A percentile compares a stretch with the other conserved stretches of the same genome.
Evolutionary conservation across 2,113 vertebrate species (phyloP).

Genomic region (Ceuthmochares aereus): DNA sequence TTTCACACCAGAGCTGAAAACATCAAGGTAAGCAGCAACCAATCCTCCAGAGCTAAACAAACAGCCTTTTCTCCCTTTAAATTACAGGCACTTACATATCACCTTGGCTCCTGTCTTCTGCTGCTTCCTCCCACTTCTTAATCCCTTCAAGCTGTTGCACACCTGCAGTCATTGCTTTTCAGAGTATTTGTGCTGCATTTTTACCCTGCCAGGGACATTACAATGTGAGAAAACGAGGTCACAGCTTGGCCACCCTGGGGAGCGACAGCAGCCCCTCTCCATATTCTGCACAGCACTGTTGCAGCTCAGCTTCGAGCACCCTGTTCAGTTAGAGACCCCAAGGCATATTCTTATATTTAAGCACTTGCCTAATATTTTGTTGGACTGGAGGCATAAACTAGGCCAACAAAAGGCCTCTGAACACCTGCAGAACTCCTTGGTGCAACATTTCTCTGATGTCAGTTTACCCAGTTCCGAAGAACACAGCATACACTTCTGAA

Average conservation of each 20-base stretch:
- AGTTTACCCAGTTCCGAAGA: neutral
- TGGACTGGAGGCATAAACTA: neutral
- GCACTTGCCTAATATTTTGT: neutral
- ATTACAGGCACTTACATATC: constrained; percentile 6
- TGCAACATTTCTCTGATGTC: neutral
- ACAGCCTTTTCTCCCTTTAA: neutral
- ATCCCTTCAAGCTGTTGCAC: constrained; percentile 36
- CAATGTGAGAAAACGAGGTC: neutral
- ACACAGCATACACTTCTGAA: fast-evolving
- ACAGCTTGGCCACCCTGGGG: neutral
- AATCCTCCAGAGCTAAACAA: neutral
- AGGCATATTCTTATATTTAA: neutral
- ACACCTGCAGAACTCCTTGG: neutral
- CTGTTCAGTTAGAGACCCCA: neutral
- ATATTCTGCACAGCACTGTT: neutral
- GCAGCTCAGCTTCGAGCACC: neutral
- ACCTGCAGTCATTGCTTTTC: constrained; percentile 35
- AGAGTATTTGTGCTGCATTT: neutral
- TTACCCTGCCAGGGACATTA: neutral
- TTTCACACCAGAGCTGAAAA: constrained; percentile 7
- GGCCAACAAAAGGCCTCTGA: neutral
- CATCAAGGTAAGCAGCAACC: constrained; percentile 13
- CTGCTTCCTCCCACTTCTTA: constrained; percentile 8
- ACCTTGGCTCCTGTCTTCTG: constrained; percentile 31
- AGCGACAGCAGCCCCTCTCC: neutral